Percentiles rank a stretch among this genome's conserved stretches.
These are phyloP conservation scores for Caretta caretta DNA, from an alignment of 2,113 vertebrate genomes.

Conservation along the genomic window DNA sequence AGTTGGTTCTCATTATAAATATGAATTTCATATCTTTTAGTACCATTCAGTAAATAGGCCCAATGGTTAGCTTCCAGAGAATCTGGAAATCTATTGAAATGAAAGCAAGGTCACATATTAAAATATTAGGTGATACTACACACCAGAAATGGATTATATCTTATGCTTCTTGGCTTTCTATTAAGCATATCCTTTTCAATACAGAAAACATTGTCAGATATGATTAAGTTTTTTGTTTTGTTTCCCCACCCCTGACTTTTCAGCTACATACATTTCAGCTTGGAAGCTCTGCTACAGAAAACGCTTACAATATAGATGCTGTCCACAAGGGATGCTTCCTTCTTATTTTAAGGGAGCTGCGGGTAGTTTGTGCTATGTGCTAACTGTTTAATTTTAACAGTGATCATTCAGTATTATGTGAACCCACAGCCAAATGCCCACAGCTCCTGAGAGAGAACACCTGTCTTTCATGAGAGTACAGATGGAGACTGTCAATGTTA, in stretches of 20 bases:
- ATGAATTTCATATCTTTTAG: not conserved
- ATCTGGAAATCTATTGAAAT: not conserved
- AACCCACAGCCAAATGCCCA: not conserved
- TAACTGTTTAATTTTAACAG: not conserved
- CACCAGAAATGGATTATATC: not conserved
- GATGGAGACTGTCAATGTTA: not conserved
- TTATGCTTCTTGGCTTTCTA: not conserved
- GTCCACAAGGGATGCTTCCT: not conserved
- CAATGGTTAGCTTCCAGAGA: not conserved
- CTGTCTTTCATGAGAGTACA: not conserved
- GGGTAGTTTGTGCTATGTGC: not conserved
- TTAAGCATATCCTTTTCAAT: not conserved
- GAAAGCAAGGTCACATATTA: not conserved
- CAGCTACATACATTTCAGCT: not conserved
- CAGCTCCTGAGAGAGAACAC: not conserved
- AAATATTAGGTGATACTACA: not conserved
- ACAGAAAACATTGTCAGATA: not conserved
- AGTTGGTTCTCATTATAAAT: not conserved
- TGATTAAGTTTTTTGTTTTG: slow-evolving; percentile 2
- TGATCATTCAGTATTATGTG: not conserved
- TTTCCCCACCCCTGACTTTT: not conserved
- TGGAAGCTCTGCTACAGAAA: slow-evolving; percentile 6
- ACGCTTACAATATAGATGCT: not conserved
- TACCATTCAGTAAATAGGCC: not conserved
- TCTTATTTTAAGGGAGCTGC: not conserved